These are phyloP conservation scores for Linnaemya vulpina DNA, from an alignment of 2,888 invertebrate genomes.

Conservation along the genomic window DNA sequence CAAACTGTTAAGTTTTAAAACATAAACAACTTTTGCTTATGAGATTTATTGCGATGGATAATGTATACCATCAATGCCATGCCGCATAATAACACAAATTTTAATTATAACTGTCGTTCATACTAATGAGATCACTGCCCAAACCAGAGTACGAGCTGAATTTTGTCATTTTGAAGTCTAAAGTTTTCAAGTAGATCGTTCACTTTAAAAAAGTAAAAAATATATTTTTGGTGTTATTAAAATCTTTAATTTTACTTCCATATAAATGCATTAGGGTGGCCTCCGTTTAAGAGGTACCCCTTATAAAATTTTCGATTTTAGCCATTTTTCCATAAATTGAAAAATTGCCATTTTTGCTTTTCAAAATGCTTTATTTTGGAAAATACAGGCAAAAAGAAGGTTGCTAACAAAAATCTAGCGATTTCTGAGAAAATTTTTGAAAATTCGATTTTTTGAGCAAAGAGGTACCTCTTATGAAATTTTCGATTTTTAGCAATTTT, in stretches of 20 bases:
- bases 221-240: not conserved
- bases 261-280: too few relatives aligned
- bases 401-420: too few relatives aligned
- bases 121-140: not conserved
- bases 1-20: not conserved
- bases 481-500: too few relatives aligned
- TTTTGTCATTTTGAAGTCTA: not conserved
- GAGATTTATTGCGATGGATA: not conserved
- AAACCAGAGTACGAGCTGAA: not conserved
- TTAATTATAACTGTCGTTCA: not conserved
- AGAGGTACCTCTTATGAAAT: too few relatives aligned
- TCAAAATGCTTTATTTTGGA: too few relatives aligned
- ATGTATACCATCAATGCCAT: not conserved
- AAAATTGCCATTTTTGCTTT: too few relatives aligned
- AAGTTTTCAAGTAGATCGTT: not conserved
- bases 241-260: not conserved
- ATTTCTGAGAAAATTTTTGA: too few relatives aligned
- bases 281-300: too few relatives aligned
- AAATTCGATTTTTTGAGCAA: too few relatives aligned
- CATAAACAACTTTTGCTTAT: not conserved
- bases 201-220: not conserved
- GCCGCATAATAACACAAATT: not conserved
- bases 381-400: too few relatives aligned
- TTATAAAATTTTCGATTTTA: too few relatives aligned
- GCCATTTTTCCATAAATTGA: too few relatives aligned